Conservation (phyloP, 2,113 vertebrate species). For the Pseudopodoces humilis region DNA sequence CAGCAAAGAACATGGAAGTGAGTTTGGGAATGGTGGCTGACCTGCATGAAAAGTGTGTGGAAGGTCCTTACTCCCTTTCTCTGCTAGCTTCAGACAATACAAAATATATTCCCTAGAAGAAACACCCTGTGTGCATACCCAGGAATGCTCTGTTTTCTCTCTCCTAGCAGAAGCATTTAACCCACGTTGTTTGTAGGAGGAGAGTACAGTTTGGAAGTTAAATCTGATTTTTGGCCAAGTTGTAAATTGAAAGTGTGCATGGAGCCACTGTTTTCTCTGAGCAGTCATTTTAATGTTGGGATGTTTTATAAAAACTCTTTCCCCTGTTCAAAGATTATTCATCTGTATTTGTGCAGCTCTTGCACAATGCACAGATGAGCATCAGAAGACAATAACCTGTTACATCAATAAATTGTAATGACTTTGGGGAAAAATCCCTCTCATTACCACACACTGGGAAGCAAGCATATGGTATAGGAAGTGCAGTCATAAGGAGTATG, state of each 20-base stretch:
- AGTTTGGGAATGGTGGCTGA: neutral
- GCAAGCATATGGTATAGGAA: neutral
- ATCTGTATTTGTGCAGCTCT: slow-evolving; percentile 20
- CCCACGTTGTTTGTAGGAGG: neutral
- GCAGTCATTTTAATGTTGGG: neutral
- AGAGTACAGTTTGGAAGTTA: neutral
- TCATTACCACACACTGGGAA: neutral
- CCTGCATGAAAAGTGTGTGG: neutral
- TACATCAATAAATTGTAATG: slow-evolving; percentile 3
- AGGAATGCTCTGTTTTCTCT: neutral
- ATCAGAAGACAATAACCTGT: slow-evolving; percentile 17
- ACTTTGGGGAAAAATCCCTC: neutral
- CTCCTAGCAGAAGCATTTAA: neutral
- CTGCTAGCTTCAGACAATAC: neutral
- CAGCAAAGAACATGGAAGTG: neutral
- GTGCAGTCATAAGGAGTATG: neutral
- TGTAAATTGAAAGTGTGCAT: neutral
- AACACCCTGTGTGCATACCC: neutral
- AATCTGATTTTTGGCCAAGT: neutral
- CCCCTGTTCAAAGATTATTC: neutral
- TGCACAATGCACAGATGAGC: neutral
- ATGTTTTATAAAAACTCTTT: neutral
- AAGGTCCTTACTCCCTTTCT: neutral
- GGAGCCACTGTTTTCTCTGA: neutral
- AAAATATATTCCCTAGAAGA: neutral